phyloP scores from a whole-genome alignment of 2,888 invertebrate genomes.

The Oeneis ivallda region DNA sequence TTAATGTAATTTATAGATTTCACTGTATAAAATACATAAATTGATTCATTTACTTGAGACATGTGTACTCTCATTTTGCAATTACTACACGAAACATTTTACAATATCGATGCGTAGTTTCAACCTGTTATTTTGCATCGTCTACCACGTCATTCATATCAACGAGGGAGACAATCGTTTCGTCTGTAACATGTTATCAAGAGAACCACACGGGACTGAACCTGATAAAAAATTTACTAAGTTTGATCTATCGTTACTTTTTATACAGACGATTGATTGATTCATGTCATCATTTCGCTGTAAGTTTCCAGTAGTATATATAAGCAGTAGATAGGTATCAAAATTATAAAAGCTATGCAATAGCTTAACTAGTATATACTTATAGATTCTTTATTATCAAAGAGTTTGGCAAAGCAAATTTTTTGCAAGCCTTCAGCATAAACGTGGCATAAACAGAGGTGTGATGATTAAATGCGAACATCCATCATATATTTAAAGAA shows the following conservation, averaged over 20 bases:
- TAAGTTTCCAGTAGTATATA: not conserved
- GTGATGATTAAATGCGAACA: constrained; percentile 16
- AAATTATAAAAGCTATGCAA: too few species aligned
- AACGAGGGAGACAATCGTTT: constrained; percentile 8
- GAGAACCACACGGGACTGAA: not conserved
- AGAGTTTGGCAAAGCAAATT: not conserved
- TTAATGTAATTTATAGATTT: too few species aligned
- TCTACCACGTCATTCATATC: constrained; percentile 28
- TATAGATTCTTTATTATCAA: constrained; percentile 13
- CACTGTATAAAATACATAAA: too few species aligned
- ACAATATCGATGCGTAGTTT: constrained; percentile 32
- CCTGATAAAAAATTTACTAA: not conserved
- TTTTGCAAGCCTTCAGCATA: constrained; percentile 2
- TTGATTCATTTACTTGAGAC: not conserved
- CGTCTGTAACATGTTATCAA: not conserved
- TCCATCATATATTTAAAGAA: constrained; percentile 6
- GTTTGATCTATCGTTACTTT: not conserved
- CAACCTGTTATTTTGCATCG: constrained; percentile 37
- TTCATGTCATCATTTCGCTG: constrained; percentile 7
- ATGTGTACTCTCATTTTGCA: not conserved
- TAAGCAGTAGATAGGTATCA: not conserved
- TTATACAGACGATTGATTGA: constrained; percentile 1
- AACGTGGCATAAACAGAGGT: constrained; percentile 9
- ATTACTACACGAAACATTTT: constrained; percentile 10
- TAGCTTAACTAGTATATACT: not conserved